Evolutionary conservation across 1,140 invertebrate species (phyloP).

Genomic region (Drosophila murphyi): DNA sequence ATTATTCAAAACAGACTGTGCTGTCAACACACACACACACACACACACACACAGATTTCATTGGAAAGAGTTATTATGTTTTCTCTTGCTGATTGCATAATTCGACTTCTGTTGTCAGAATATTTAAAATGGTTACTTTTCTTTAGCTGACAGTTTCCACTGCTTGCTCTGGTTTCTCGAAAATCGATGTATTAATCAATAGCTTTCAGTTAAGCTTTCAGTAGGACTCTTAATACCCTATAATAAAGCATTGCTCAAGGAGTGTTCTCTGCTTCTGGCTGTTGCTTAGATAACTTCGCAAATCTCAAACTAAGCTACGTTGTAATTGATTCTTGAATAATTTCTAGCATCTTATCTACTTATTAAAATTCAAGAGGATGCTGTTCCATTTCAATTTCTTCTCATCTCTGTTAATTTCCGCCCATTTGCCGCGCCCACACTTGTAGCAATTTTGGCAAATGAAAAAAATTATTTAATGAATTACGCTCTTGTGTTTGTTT

Average conservation of each 20-base stretch:
- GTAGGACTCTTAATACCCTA: neutral
- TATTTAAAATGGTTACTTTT: no score
- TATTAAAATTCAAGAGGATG: neutral
- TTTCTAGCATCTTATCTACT: neutral
- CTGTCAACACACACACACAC: neutral
- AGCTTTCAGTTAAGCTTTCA: neutral
- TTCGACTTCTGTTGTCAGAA: no score
- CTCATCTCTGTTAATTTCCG: neutral
- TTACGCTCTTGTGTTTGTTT: slow-evolving; percentile 64
- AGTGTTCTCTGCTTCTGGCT: neutral
- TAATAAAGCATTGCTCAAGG: neutral
- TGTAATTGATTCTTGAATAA: neutral
- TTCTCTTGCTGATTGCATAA: no score
- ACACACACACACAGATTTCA: neutral
- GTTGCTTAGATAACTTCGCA: neutral
- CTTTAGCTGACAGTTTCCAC: no score
- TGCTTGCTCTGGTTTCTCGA: no score
- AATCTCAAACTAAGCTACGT: neutral
- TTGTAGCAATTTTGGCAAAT: slow-evolving; percentile 21
- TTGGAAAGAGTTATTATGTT: neutral
- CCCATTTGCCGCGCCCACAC: slow-evolving; percentile 7
- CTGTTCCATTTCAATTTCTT: neutral
- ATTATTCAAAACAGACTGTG: slow-evolving; percentile 14
- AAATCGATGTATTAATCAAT: neutral
- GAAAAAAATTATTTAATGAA: slow-evolving; percentile 71